phyloP scores from a whole-genome alignment of 2,797 vertebrate species.

The Chaetodon trifasciatus region DNA sequence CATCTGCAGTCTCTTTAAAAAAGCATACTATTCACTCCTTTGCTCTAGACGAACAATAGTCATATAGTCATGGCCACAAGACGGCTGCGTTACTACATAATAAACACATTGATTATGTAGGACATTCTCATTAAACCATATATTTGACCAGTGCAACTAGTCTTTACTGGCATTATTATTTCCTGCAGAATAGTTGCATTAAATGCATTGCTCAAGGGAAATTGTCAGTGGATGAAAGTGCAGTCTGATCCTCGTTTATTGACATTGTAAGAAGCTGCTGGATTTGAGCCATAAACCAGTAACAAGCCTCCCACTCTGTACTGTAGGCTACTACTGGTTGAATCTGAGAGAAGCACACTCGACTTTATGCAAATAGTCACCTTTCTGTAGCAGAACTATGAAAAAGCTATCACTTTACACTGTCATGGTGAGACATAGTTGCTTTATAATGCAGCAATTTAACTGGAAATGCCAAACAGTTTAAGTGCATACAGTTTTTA shows the following conservation, averaged over 20 bases:
- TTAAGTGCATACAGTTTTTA: constrained; percentile 28
- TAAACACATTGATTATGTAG: too few species aligned
- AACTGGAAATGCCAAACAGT: constrained; percentile 50
- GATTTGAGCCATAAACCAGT: constrained; percentile 15
- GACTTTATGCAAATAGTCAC: constrained; percentile 41
- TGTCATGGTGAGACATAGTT: constrained; percentile 2
- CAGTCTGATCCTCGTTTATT: background rate
- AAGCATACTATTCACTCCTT: too few species aligned
- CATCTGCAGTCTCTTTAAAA: too few species aligned
- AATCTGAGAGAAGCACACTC: background rate
- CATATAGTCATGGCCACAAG: background rate
- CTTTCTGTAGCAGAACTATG: constrained; percentile 15
- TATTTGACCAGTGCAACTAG: background rate
- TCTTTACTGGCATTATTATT: background rate
- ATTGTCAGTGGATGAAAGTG: background rate
- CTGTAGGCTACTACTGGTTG: constrained; percentile 1
- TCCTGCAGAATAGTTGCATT: background rate
- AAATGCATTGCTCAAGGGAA: background rate
- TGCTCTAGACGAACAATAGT: too few species aligned
- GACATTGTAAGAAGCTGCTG: constrained; percentile 8
- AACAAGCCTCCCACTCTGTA: constrained; percentile 10
- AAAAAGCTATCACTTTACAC: constrained; percentile 8
- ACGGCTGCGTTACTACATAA: background rate
- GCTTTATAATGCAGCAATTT: constrained; percentile 27
- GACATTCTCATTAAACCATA: background rate